Base-by-base conservation (phyloP, 2,888 invertebrate species). In the Lydus trimaculatus region DNA sequence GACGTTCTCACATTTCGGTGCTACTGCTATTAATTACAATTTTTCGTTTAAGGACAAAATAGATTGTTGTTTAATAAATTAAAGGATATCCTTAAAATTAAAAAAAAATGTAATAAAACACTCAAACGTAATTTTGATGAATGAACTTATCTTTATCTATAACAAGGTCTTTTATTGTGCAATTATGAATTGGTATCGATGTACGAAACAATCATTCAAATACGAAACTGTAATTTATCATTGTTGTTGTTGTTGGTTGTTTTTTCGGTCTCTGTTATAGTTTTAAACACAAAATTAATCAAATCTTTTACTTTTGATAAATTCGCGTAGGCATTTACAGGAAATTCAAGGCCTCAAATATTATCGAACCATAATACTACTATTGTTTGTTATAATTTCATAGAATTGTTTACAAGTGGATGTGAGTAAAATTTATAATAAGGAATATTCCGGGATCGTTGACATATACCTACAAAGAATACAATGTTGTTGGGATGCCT, bases 361-460 rank as follows among this genome's bases (percentile, higher is more conserved):
- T 48, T 52, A 52, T 52, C 23, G 11, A 52, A 52, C 9, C 11
- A n/a, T n/a, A n/a, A n/a, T n/a, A n/a, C n/a, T n/a, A 13, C 56
- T 6, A 25, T 20, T 48, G 48, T 20, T 73, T 73, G 75, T 70
- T 72, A 74, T 72, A 73, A 74, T 76, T 76, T 72, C 76, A 73
- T 64, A 67, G 70, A 70, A 70, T 70, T 70, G 70, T 67, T 70
- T 70, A 70, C 67, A 48, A 25, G 15, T 56, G 11, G 23, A 13
- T 56, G 25, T 56, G 56, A 56, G 23, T 56, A 13, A 56, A 56
- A 56, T 56, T 25, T 15, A 25, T 25, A 56, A 56, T 56, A 4
- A 56, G 56, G 25, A 23, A 56, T 13, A 56, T 25, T 13, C 56
- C 56, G 56, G 56, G 56, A 56, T 23, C 56, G 56, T 56, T 56